A percentile compares a stretch with the other conserved stretches of the same genome.
These are phyloP conservation scores for Ascidia mentula DNA, from an alignment of 23 tunicate genomes.

Conservation along the genomic window DNA sequence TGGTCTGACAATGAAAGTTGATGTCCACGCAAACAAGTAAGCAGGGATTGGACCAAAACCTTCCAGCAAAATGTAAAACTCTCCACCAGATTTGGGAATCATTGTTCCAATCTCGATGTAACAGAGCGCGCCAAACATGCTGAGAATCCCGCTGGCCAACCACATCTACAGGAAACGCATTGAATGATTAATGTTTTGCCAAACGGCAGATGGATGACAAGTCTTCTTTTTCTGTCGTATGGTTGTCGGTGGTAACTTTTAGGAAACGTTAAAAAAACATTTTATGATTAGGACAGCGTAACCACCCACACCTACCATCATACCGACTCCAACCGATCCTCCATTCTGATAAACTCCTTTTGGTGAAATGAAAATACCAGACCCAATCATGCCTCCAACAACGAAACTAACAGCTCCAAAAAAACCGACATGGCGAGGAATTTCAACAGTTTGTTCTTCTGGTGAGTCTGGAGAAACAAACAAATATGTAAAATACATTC, in stretches of 20 bases:
- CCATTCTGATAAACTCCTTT: conserved; percentile 69
- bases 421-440: conserved; percentile 73
- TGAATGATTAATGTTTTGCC: background rate
- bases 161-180: conserved; percentile 42
- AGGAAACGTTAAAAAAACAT: too few species aligned
- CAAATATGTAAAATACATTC: too few species aligned
- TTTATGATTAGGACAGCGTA: too few species aligned
- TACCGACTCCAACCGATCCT: conserved; percentile 73
- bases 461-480: background rate
- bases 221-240: too few species aligned
- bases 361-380: conserved; percentile 93
- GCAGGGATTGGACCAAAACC: conserved; percentile 96
- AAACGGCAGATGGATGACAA: background rate
- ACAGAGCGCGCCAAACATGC: conserved; percentile 90
- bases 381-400: conserved; percentile 82
- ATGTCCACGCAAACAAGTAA: conserved; percentile 97
- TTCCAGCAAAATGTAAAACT: conserved; percentile 86
- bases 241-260: too few species aligned
- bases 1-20: conserved; percentile 74
- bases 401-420: conserved; percentile 70
- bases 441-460: conserved; percentile 17
- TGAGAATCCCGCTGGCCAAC: conserved; percentile 81
- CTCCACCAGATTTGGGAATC: conserved; percentile 99
- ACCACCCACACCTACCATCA: conserved; percentile 37
- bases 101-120: conserved; percentile 98